A percentile compares a stretch with the other conserved stretches of the same genome.
Evolutionary conservation across 2,797 vertebrate genomes (phyloP).

Genomic region (Eutrigla gurnardus): DNA sequence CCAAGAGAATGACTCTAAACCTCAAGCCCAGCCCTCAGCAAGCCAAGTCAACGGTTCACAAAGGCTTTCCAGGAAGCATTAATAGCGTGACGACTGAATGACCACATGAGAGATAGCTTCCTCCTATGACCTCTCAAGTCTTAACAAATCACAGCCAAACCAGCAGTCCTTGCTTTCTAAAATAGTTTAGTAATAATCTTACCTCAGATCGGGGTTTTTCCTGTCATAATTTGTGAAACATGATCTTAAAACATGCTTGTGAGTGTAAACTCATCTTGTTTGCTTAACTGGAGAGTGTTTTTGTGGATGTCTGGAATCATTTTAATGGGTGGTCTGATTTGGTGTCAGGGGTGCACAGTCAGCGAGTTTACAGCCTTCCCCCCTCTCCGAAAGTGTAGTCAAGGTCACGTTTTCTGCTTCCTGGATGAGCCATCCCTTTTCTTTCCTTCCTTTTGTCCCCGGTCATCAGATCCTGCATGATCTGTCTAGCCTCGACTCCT

Average conservation of each 20-base stretch:
- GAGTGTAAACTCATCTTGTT: conserved; percentile 39
- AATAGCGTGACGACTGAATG: conserved; percentile 30
- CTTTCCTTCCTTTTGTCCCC: conserved; percentile 65
- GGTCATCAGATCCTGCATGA: conserved; percentile 43
- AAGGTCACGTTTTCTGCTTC: conserved; percentile 55
- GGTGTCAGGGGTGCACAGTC: conserved; percentile 31
- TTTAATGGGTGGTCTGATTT: conserved; percentile 46
- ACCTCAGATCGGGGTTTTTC: neutral
- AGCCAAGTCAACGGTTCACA: conserved; percentile 48
- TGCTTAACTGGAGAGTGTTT: neutral
- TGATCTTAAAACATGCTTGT: conserved; percentile 23
- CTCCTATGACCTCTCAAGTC: conserved; percentile 45
- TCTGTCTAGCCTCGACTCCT: conserved; percentile 35
- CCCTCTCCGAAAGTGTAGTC: conserved; percentile 56
- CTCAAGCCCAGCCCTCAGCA: conserved; percentile 26
- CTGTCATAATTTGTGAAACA: conserved; percentile 29
- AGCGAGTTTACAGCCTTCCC: conserved; percentile 23
- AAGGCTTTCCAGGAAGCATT: conserved; percentile 48
- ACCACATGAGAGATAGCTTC: conserved; percentile 64
- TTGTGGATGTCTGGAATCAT: conserved; percentile 21
- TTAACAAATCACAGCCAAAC: conserved; percentile 11
- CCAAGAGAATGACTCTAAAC: conserved; percentile 27
- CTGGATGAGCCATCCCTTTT: conserved; percentile 57
- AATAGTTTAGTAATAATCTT: conserved; percentile 40
- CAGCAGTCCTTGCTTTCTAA: conserved; percentile 4